phyloP scores from a whole-genome alignment of 2,113 vertebrate genomes.

The Neopipo cinnamomea region DNA sequence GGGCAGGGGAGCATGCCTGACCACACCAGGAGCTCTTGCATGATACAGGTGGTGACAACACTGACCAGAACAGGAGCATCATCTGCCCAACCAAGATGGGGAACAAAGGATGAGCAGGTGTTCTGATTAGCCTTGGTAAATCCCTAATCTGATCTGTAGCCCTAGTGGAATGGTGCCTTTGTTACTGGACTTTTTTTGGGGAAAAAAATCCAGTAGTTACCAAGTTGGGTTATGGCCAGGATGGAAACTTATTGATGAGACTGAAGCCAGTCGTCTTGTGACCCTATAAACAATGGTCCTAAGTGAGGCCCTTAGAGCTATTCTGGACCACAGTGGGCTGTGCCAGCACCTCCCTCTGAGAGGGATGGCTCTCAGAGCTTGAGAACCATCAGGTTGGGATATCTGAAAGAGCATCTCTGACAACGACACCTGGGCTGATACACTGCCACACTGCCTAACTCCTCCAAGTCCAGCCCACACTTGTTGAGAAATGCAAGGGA shows the following conservation, averaged over 20 bases:
- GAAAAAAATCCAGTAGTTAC: too few relatives aligned
- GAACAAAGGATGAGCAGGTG: not conserved
- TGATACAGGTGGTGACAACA: not conserved
- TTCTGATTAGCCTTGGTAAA: not conserved
- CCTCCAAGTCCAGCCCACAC: not conserved
- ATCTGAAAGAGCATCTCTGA: too few relatives aligned
- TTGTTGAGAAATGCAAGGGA: not conserved
- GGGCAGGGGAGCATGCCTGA: fast-evolving
- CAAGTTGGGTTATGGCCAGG: not conserved
- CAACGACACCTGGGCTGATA: too few relatives aligned
- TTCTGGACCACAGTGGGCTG: too few relatives aligned
- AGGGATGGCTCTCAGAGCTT: not conserved
- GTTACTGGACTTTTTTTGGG: not conserved
- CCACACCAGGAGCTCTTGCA: not conserved
- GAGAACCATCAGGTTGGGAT: too few relatives aligned
- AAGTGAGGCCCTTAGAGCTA: not conserved
- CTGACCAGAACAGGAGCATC: not conserved
- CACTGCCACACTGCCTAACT: too few relatives aligned
- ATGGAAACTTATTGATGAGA: not conserved
- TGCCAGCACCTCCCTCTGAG: not conserved
- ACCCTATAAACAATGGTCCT: too few relatives aligned
- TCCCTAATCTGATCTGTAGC: not conserved
- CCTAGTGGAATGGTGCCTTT: not conserved
- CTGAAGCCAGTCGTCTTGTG: not conserved
- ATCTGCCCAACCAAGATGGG: not conserved